Conservation (phyloP, 2,797 vertebrate genomes). For the Vespertilio murinus region DNA sequence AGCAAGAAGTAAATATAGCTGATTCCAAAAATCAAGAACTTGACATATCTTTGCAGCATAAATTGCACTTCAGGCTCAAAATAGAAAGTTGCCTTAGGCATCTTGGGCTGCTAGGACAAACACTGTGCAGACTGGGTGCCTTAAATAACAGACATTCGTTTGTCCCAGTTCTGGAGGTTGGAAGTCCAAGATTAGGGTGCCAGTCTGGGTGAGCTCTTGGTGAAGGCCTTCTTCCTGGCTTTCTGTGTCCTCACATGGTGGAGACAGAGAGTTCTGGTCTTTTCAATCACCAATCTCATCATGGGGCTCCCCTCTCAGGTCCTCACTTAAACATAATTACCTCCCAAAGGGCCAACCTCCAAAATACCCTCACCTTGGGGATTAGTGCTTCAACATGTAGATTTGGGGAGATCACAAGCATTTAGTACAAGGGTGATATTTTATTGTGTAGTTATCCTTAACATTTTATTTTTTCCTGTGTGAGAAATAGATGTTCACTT, state of each 20-base stretch:
- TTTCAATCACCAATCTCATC: neutral
- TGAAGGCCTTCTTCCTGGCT: neutral
- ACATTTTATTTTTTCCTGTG: neutral
- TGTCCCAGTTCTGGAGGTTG: neutral
- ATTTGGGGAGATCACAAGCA: neutral
- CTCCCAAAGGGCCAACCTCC: neutral
- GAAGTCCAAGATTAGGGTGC: neutral
- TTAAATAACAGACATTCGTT: neutral
- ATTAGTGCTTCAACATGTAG: neutral
- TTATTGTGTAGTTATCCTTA: neutral
- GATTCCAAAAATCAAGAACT: neutral
- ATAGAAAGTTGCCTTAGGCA: neutral
- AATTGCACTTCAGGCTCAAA: neutral
- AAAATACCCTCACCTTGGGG: neutral
- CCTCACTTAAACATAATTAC: neutral
- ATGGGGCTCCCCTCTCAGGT: neutral
- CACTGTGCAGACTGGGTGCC: neutral
- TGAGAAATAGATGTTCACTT: neutral
- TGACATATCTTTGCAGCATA: neutral
- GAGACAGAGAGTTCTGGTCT: neutral
- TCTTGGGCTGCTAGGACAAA: neutral
- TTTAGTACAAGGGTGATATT: neutral
- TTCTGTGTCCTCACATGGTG: neutral
- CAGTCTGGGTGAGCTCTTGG: neutral
- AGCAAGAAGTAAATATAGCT: neutral